Evolutionary conservation across 2,797 vertebrate species (phyloP).

Genomic region (Alectoris magna): DNA sequence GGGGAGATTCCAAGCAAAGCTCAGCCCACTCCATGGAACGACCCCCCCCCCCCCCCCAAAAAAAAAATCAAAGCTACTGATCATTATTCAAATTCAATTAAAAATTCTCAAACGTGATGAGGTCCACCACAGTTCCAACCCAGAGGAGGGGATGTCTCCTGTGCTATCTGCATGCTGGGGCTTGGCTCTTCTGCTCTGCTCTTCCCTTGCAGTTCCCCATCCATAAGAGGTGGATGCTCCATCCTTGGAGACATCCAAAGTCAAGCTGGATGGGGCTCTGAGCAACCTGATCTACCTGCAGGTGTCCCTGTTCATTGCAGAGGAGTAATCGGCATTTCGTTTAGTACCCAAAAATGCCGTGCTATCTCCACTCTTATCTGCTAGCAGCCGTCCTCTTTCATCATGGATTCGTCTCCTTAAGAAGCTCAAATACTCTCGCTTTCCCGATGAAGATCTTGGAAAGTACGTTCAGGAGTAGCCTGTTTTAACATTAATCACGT

Average conservation of each 20-base stretch:
- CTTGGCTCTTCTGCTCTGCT: not conserved
- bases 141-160: not conserved
- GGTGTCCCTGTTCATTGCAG: too few species aligned
- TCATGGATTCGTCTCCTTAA: not conserved
- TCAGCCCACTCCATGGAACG: not conserved
- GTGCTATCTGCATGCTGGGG: rapidly evolving
- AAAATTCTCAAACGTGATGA: not conserved
- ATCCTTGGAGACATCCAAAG: too few species aligned
- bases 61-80: not conserved
- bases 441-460: conserved; percentile 63
- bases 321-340: not conserved
- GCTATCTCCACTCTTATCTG: not conserved
- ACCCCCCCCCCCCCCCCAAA: too few species aligned
- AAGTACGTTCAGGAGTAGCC: conserved; percentile 13
- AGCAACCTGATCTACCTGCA: too few species aligned
- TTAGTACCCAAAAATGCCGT: not conserved
- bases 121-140: not conserved
- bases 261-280: too few species aligned
- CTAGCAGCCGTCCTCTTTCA: not conserved
- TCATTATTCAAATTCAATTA: not conserved
- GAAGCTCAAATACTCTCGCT: conserved; percentile 20
- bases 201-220: not conserved
- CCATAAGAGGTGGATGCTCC: not conserved
- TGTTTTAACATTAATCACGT: conserved; percentile 69
- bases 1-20: not conserved